These are phyloP conservation scores for Chlorodrepanis virens DNA, from an alignment of 2,113 vertebrate species.

Conservation along the genomic window DNA sequence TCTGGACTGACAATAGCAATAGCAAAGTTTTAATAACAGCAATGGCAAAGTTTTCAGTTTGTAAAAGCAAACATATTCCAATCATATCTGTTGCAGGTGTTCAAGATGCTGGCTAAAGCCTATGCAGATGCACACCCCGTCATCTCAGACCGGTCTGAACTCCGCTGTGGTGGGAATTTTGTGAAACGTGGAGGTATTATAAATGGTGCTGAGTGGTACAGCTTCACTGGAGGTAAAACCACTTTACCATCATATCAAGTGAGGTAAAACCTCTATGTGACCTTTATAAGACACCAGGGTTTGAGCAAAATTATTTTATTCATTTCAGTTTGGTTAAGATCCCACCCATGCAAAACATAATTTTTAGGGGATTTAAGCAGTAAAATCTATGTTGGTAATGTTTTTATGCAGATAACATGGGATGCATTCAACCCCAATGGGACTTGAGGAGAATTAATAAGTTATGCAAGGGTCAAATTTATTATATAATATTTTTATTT, in stretches of 20 bases:
- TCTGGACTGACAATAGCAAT: background rate
- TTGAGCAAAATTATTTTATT: background rate
- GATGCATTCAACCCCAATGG: background rate
- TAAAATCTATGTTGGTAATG: background rate
- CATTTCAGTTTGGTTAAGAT: background rate
- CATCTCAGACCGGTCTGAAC: slow-evolving; percentile 87
- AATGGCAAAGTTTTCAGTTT: background rate
- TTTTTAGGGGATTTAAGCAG: background rate
- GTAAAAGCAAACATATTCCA: background rate
- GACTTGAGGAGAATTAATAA: background rate
- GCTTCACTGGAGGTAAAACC: slow-evolving; percentile 91
- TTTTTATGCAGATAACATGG: background rate
- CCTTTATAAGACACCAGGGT: background rate
- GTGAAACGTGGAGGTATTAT: slow-evolving; percentile 84
- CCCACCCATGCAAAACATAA: background rate
- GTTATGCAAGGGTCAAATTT: background rate
- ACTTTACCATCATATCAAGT: slow-evolving; percentile 34
- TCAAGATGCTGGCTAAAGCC: slow-evolving; percentile 87
- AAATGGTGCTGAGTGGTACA: slow-evolving; percentile 97
- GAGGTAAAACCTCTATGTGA: slow-evolving; percentile 53
- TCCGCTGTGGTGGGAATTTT: slow-evolving; percentile 91
- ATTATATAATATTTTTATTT: background rate
- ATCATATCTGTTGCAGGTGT: slow-evolving; percentile 72
- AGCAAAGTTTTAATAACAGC: background rate
- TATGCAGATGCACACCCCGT: slow-evolving; percentile 87